These are phyloP conservation scores for Myzus persicae DNA, from an alignment of 1,140 invertebrate species.

Conservation along the genomic window DNA sequence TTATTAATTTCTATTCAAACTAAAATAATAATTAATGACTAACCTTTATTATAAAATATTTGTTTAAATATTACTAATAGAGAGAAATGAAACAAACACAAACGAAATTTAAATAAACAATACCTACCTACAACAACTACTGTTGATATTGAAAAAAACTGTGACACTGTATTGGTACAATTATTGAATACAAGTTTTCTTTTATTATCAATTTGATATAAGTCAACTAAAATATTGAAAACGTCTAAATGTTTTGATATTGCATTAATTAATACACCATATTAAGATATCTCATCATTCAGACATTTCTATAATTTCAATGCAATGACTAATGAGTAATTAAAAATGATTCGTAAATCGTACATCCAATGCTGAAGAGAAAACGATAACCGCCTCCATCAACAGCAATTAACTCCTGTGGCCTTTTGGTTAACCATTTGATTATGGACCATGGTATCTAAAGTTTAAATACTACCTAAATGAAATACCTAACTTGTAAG, in stretches of 20 bases:
- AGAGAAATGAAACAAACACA: neutral
- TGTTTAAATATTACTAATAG: neutral
- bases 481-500: neutral
- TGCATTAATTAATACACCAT: neutral
- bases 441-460: neutral
- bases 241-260: neutral
- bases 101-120: neutral
- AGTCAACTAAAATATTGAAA: too few species aligned
- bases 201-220: neutral
- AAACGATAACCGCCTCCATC: neutral
- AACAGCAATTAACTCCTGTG: neutral
- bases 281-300: neutral
- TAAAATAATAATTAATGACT: slow-evolving; percentile 9
- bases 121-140: neutral
- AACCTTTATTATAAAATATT: slow-evolving; percentile 8
- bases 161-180: neutral
- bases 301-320: neutral
- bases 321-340: neutral
- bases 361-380: neutral
- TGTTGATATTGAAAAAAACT: neutral
- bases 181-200: neutral
- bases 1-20: neutral
- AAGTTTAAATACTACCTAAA: neutral
- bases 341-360: neutral
- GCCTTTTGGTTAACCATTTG: neutral